Base-by-base conservation (phyloP, 2,113 vertebrate species). In the Cyrtonyx montezumae region DNA sequence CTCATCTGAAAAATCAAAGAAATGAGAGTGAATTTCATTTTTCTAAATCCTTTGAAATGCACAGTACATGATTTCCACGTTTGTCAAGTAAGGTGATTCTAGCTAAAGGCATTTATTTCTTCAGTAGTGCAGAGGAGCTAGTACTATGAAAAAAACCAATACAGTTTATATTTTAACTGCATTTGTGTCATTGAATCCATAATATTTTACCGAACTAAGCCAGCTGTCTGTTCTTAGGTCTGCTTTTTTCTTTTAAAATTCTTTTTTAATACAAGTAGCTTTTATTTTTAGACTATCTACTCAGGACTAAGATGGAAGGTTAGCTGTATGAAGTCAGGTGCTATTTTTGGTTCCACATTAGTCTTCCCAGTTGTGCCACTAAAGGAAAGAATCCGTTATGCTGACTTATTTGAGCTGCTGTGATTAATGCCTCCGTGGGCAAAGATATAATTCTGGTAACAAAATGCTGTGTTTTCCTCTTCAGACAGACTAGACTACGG, bases 281-380 rank as follows among this genome's bases (percentile, higher is more conserved):
- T 69, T 85, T 96, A 93, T 92, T 94, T 95, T 96, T 94, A 92
- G 92, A 46, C 28, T 16, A 28, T 49, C 67, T 85, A 6, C 55
- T 69, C 8, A 0, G 28, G 66, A 79, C 42, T 89, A 13, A 82
- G 46, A 77, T 46, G 81, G 59, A 79, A 90, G 81, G 89, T 82
- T 90, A 48, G 75, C 87, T 91, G 32, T 87, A 84, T 93, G 91
- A 94, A 92, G 84, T 96, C 93, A 94, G 84, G 79, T 79, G 68
- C 93, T 96, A 90, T 95, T 96, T 96, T 85, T 80, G 84, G 71
- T 88, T 77, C 79, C 85, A n/a, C 49, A 11, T 82, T 77, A 87
- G 80, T 26, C 78, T 94, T 89, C 48, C 84, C 63, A 89, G 79
- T 75, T 67, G 59, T 9, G 61, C 67, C 32, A 51, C 79, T 85